Evolutionary conservation across 1,140 invertebrate genomes (phyloP).

Genomic region (Drosophila mauritiana): DNA sequence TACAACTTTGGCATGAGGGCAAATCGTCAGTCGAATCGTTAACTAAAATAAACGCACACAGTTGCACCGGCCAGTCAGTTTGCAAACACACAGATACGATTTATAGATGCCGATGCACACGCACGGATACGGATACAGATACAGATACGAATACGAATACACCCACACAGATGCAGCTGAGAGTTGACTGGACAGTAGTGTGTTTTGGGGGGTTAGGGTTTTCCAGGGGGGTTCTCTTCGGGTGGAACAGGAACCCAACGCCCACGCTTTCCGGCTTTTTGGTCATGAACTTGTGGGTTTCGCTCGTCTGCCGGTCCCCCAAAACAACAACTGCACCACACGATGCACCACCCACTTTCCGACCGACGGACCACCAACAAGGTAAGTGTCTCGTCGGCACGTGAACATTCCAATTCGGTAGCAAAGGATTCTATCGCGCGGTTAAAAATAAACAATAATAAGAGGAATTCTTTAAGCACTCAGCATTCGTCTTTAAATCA

Average conservation of each 20-base stretch:
- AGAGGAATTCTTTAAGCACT: conserved; percentile 23
- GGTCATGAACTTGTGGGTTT: conserved; percentile 78
- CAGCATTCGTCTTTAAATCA: conserved; percentile 16
- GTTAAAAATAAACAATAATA: conserved; percentile 30
- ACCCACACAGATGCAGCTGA: conserved; percentile 24
- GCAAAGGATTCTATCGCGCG: conserved; percentile 2
- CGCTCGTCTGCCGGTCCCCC: conserved; percentile 20
- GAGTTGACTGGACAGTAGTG: conserved; percentile 30
- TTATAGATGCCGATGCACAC: conserved; percentile 11
- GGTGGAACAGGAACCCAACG: conserved; percentile 19
- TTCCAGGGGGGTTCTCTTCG: conserved; percentile 7
- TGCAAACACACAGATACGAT: conserved; percentile 15
- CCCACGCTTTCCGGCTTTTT: conserved; percentile 73
- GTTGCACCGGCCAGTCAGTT: conserved; percentile 13
- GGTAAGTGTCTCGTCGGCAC: conserved; percentile 36
- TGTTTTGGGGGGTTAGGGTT: neutral
- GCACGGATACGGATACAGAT: conserved; percentile 12
- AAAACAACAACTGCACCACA: conserved; percentile 17
- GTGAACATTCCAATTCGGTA: conserved; percentile 20
- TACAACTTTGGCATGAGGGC: conserved; percentile 42
- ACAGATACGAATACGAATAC: conserved; percentile 24
- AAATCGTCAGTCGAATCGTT: conserved; percentile 47
- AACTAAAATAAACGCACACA: conserved; percentile 65
- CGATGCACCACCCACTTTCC: conserved; percentile 15
- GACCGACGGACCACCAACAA: neutral